phyloP scores from a whole-genome alignment of 2,113 vertebrate genomes.

The Columba janthina region DNA sequence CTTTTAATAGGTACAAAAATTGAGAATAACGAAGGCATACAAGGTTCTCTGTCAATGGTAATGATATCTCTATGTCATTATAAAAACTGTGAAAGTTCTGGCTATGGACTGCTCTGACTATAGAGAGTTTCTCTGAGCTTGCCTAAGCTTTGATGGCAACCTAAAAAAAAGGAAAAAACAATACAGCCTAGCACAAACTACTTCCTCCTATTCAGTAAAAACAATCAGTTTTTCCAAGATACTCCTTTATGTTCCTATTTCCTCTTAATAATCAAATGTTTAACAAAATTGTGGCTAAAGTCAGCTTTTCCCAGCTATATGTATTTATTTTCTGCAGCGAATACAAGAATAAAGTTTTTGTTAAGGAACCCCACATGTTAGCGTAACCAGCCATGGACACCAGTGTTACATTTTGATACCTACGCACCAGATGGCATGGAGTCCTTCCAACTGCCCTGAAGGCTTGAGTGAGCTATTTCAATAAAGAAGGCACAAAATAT shows the following conservation, averaged over 20 bases:
- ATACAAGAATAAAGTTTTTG: background rate
- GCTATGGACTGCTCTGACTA: background rate
- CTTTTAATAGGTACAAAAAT: background rate
- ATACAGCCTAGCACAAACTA: background rate
- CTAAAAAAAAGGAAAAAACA: background rate
- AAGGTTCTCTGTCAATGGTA: background rate
- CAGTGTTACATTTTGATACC: background rate
- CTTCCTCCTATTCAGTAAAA: conserved; percentile 19
- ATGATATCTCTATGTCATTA: background rate
- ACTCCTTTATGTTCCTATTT: background rate
- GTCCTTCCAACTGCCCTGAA: background rate
- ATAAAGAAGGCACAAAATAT: background rate
- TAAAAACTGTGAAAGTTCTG: background rate
- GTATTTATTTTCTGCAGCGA: background rate
- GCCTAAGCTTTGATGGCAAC: background rate
- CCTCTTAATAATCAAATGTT: background rate
- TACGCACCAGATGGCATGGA: background rate
- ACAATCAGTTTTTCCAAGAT: background rate
- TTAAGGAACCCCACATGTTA: background rate
- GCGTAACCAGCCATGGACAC: background rate
- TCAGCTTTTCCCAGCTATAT: background rate
- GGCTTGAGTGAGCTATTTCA: background rate
- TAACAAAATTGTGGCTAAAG: background rate
- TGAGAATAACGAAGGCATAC: background rate
- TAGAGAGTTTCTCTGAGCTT: background rate